Percentiles rank a stretch among this genome's conserved stretches.
These are phyloP conservation scores for cat (Felis catus) DNA, from an alignment of 2,113 vertebrate genomes.

Conservation along the genomic window DNA sequence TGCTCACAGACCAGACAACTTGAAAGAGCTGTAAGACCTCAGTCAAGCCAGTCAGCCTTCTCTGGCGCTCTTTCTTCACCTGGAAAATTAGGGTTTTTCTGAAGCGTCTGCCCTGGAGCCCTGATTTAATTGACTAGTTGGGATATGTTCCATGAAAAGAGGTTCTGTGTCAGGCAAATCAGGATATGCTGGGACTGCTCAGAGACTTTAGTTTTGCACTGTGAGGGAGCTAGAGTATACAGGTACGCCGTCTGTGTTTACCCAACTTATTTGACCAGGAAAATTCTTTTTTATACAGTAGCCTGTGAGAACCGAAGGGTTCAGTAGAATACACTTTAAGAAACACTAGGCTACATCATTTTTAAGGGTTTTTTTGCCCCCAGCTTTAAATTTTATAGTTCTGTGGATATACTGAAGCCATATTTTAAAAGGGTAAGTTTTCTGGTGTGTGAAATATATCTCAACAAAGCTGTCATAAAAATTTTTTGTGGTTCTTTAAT, in stretches of 20 bases:
- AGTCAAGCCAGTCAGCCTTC: background rate
- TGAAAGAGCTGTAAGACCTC: background rate
- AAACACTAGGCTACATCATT: background rate
- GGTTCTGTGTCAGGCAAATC: background rate
- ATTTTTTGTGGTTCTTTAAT: background rate
- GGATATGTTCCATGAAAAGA: background rate
- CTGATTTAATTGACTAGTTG: background rate
- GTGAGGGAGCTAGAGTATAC: background rate
- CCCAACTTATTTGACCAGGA: background rate
- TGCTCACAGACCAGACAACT: rapidly evolving
- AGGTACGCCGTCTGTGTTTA: rapidly evolving
- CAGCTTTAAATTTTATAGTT: background rate
- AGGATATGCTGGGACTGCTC: background rate
- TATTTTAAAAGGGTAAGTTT: background rate
- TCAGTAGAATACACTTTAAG: background rate
- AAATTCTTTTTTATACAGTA: background rate
- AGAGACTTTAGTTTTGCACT: background rate
- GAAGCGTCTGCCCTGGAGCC: background rate
- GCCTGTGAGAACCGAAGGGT: background rate
- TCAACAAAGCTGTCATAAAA: background rate
- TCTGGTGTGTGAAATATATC: background rate
- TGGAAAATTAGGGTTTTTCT: background rate
- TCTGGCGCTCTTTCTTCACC: background rate
- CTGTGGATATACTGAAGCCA: background rate
- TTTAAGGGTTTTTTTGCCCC: background rate